Percentiles rank a stretch among this genome's conserved stretches.
Conservation (phyloP, 1,140 invertebrate species). For the Aphelinus certus region DNA sequence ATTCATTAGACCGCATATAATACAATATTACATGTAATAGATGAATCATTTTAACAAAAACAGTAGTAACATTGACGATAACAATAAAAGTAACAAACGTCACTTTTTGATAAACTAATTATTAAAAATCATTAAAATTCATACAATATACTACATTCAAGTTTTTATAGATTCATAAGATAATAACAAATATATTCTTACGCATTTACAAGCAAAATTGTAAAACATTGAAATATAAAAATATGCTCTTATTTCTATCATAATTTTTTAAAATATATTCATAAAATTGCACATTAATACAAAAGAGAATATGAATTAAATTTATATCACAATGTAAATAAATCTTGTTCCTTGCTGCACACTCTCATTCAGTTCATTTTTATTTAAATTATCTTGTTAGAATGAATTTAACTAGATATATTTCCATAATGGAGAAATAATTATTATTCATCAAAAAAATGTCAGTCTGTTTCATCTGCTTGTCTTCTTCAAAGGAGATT, state of each 20-base stretch:
- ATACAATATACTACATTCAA: slow-evolving; percentile 16
- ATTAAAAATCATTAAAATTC: slow-evolving; percentile 1
- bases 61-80: slow-evolving; percentile 14
- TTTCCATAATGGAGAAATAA: neutral
- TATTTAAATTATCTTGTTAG: slow-evolving; percentile 8
- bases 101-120: slow-evolving; percentile 14
- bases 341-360: slow-evolving; percentile 17
- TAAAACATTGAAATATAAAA: slow-evolving; percentile 26
- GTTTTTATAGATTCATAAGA: slow-evolving; percentile 6
- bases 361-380: neutral
- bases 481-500: slow-evolving; percentile 12
- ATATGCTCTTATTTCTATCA: slow-evolving; percentile 13
- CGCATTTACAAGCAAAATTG: neutral
- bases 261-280: slow-evolving; percentile 20
- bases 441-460: too few species aligned
- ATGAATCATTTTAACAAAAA: slow-evolving; percentile 23
- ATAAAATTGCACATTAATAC: slow-evolving; percentile 27
- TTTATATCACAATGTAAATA: slow-evolving; percentile 30
- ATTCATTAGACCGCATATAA: too few species aligned
- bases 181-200: slow-evolving; percentile 20
- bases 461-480: neutral
- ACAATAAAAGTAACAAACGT: slow-evolving; percentile 10
- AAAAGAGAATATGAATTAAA: slow-evolving; percentile 20
- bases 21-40: neutral
- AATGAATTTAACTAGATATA: slow-evolving; percentile 10